A percentile compares a stretch with the other conserved stretches of the same genome.
Evolutionary conservation across 1,140 invertebrate genomes (phyloP).

Genomic region (Drosophila murphyi): DNA sequence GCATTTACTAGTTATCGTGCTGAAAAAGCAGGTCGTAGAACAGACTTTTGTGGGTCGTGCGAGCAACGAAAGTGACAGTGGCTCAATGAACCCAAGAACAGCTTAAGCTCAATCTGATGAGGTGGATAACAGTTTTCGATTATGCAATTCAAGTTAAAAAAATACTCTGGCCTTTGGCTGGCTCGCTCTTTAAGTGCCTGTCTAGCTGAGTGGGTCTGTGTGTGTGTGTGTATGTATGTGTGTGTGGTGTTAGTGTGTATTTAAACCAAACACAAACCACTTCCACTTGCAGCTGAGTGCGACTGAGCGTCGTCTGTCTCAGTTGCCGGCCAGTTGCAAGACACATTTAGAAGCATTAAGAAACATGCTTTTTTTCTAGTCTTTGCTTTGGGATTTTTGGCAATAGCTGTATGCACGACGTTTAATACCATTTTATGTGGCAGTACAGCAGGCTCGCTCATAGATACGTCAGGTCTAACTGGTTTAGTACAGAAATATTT

Average conservation of each 20-base stretch:
- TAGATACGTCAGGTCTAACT: conserved; percentile 66
- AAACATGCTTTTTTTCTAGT: conserved; percentile 49
- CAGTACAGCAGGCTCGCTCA: conserved; percentile 35
- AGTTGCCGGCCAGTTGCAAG: conserved; percentile 68
- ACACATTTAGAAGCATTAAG: conserved; percentile 75
- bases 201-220: conserved; percentile 3
- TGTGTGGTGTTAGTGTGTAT: conserved; percentile 22
- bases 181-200: conserved; percentile 6
- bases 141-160: conserved; percentile 30
- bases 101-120: background rate
- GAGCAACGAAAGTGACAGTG: conserved; percentile 36
- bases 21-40: conserved; percentile 34
- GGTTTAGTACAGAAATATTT: conserved; percentile 71
- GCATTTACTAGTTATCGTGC: conserved; percentile 20
- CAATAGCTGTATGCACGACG: conserved; percentile 50
- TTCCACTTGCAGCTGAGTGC: conserved; percentile 48
- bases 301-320: conserved; percentile 42
- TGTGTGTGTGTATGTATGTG: conserved; percentile 18
- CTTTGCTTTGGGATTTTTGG: conserved; percentile 41
- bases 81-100: conserved; percentile 28
- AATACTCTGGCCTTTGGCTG: conserved; percentile 41
- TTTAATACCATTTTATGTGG: conserved; percentile 72
- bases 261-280: conserved; percentile 57
- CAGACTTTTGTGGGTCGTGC: conserved; percentile 13
- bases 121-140: conserved; percentile 28